Conservation (phyloP, 2,797 vertebrate species). For the Rhinella marina region DNA sequence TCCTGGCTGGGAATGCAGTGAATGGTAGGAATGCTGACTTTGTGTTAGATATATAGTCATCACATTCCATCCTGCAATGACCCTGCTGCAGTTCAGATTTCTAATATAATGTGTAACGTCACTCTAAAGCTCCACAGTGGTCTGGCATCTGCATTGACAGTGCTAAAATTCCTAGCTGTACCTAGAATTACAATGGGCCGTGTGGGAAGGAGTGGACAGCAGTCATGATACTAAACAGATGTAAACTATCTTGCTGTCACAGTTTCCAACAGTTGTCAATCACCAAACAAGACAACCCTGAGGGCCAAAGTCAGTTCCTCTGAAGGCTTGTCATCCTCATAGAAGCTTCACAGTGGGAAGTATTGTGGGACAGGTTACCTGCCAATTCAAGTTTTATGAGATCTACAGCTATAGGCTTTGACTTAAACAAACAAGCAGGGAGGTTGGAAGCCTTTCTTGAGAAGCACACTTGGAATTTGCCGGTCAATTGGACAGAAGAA, state of each 20-base stretch:
- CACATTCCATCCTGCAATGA: slow-evolving; percentile 67
- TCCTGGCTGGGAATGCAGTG: slow-evolving; percentile 33
- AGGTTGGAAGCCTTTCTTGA: slow-evolving; percentile 47
- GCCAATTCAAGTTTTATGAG: slow-evolving; percentile 64
- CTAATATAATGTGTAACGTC: slow-evolving; percentile 64
- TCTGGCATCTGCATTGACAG: slow-evolving; percentile 71
- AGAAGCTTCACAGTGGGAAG: slow-evolving; percentile 71
- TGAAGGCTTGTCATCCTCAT: slow-evolving; percentile 69
- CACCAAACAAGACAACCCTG: slow-evolving; percentile 78
- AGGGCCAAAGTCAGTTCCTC: slow-evolving; percentile 69
- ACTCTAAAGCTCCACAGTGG: slow-evolving; percentile 69
- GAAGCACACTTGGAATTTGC: slow-evolving; percentile 56
- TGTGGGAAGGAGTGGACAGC: slow-evolving; percentile 71
- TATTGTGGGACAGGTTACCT: slow-evolving; percentile 70
- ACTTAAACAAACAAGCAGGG: slow-evolving; percentile 65
- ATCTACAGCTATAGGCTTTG: slow-evolving; percentile 57
- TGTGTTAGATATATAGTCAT: slow-evolving; percentile 39
- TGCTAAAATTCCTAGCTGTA: slow-evolving; percentile 67
- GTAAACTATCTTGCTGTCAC: slow-evolving; percentile 84
- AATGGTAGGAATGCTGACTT: slow-evolving; percentile 66
- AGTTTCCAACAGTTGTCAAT: slow-evolving; percentile 89
- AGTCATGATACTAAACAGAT: slow-evolving; percentile 83
- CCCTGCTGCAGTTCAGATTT: slow-evolving; percentile 65
- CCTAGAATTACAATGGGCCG: slow-evolving; percentile 73
- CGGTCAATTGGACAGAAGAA: slow-evolving; percentile 66